Base-by-base conservation (phyloP, 1,140 invertebrate species). In the fruit fly (Drosophila melanogaster) region DNA sequence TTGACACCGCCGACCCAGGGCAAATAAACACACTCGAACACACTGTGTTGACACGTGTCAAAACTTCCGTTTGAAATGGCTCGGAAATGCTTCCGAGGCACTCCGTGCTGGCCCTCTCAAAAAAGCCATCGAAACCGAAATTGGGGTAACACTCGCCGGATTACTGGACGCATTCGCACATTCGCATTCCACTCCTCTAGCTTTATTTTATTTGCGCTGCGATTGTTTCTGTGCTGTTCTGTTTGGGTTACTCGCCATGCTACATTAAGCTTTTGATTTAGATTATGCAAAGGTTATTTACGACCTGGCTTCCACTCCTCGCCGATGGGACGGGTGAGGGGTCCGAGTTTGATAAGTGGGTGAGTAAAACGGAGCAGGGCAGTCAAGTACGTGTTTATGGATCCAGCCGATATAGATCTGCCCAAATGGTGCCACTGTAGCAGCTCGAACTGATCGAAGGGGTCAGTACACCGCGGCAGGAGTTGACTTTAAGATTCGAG, bases 31-130 rank as follows among this genome's bases (percentile, higher is more conserved):
- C 38, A 84, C 50, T 53, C 19, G 60, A 61, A 57, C 40, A 49
- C 38, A 59, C 60, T 84, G 77, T 66, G 81, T 83, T 86, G 90
- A 91, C 90, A 91, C 90, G 90, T 91, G 90, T 91, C 90, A 91
- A 84, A 91, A 91, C 90, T 91, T 91, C 90, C 90, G 90, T 61
- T 90, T 77, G 77, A 73, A 91, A 91, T 89, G 84, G 84, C 80
- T 80, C 84, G 84, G 84, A 89, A 89, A 80, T 84, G 87, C 84
- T 89, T 89, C 71, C 59, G 56, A 60, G 75, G 61, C 81, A 86
- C 79, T 86, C 67, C 76, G 83, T 70, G 79, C 79, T 74, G 56
- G 84, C 71, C 70, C 71, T 72, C 71, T 66, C 80, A 55, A 70
- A 60, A 73, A 49, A 76, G 61, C 60, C 49, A 77, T 67, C 66